A percentile compares a stretch with the other conserved stretches of the same genome.
Evolutionary conservation across 2,113 vertebrate species (phyloP).

Genomic region (Numida meleagris): DNA sequence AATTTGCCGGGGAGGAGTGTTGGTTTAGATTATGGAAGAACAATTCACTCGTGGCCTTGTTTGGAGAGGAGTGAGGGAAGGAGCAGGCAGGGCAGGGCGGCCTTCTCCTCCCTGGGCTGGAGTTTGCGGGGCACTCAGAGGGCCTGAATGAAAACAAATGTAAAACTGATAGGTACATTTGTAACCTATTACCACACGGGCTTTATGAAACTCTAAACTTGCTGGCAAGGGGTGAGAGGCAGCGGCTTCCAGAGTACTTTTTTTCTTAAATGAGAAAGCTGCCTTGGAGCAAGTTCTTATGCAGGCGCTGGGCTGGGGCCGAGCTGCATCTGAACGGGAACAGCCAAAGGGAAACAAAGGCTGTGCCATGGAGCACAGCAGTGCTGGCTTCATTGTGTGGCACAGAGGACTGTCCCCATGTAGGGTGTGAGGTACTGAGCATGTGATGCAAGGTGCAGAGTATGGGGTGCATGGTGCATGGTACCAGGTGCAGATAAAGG

Average conservation of each 20-base stretch:
- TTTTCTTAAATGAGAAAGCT: constrained; percentile 39
- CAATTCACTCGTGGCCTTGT: constrained; percentile 39
- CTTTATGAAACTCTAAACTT: constrained; percentile 68
- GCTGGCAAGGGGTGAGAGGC: constrained; percentile 25
- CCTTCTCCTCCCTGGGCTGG: background rate
- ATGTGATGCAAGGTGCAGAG: background rate
- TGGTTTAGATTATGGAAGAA: constrained; percentile 73
- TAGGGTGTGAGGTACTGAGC: background rate
- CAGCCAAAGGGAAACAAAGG: background rate
- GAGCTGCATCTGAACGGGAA: background rate
- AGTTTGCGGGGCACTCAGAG: constrained; percentile 20
- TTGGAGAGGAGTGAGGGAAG: background rate
- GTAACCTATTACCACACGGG: constrained; percentile 65
- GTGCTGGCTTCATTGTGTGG: background rate
- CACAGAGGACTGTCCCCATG: background rate
- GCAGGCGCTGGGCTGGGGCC: background rate
- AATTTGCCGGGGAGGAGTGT: constrained; percentile 49
- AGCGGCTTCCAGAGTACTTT: constrained; percentile 47
- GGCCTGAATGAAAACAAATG: constrained; percentile 71
- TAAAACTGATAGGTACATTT: constrained; percentile 71
- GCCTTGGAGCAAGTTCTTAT: background rate
- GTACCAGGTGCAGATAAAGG: background rate
- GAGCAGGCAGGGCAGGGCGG: background rate
- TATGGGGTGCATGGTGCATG: background rate
- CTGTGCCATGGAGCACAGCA: background rate